Evolutionary conservation across 2,113 vertebrate genomes (phyloP), one percentile per base, ranked within the genome.

Genomic region (Neomonachus schauinslandi): DNA sequence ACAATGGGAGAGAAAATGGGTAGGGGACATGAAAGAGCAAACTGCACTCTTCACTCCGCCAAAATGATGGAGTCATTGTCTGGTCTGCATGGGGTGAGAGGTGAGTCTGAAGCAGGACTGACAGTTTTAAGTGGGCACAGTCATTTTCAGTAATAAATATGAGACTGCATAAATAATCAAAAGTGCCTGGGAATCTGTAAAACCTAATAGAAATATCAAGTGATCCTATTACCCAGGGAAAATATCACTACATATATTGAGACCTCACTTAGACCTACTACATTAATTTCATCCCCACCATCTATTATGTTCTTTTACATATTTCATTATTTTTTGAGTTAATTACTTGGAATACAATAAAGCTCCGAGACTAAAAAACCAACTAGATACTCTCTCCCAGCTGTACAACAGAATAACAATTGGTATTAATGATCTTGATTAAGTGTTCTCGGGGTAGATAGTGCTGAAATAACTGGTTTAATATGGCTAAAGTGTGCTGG

Each of bases 21-120:
- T 31, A 39, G 3, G 19, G 42, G 2, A 0, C 4, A 36, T 6
- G 16, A 84, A 8, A 77, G 3, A 49, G 1, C 21, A 61, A 49
- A 46, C 9, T 63, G 5, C 16, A 31, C 2, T 14, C 55, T 26
- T 14, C 2, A 4, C 2, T 69, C 18, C 3, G 51, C 7, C 6
- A 12, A 18, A 79, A 5, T 1, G 10, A 71, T 36, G 15, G 39
- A 59, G 18, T 4, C 28, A 46, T 7, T 39, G 6, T 63, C 15
- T 77, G 22, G 7, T 46, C 55, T 79, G 24, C 16, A 7, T 9
- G 74, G 8, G 4, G 2, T 21, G 5, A 63, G 18, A 42, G 7
- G 4, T 55, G 4, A 77, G 18, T 79, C 7, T 65, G 36, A 67
- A 69, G 6, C 15, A 9, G 26, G 3, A 61, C 8, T 55, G 12